Base-by-base conservation (phyloP, 2,797 vertebrate genomes). In the Pseudochromis fuscus region DNA sequence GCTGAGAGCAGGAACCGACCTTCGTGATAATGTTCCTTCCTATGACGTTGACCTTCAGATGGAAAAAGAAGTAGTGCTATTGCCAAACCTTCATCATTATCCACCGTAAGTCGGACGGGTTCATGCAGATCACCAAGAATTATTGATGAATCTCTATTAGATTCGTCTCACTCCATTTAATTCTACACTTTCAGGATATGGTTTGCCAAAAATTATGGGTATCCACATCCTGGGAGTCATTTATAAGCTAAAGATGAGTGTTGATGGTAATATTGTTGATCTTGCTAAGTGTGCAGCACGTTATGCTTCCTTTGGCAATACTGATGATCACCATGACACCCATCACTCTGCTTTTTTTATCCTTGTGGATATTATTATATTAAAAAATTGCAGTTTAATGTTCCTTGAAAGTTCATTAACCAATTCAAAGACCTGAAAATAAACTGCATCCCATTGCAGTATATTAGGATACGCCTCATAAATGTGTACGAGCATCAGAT, bases 131-230 rank as follows among this genome's bases (percentile, higher is more conserved):
- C 86, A 79, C 71, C 66, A 53, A 86, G 73, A 90, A 85, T 81
- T 89, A 87, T 85, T 87, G 84, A 89, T 91, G 78, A 79, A 85
- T 79, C 79, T 86, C 87, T 80, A 86, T 89, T 87, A 87, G 64
- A 89, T 87, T 70, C 0, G 84, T 75, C 80, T 87, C 83, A 71
- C 74, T 83, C 81, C 68, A 87, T 91, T 88, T 88, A 83, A 84
- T 81, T 72, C 71, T 64, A 79, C 71, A 88, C 75, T 84, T 83
- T 76, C 69, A 68, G 50, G 77, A 77, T 72, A 70, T 49, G 66
- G 67, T 77, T 89, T 76, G 72, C 67, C 77, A 89, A 81, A 87
- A 83, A 83, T 21, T 24, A 80, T 67, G 63, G 51, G 60, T 57
- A 84, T 77, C 77, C 85, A 84, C 77, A 76, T 77, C 83, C 56